Evolutionary conservation across 2,797 vertebrate genomes (phyloP), one percentile per base, ranked within the genome.

Genomic region (Ispidina picta): DNA sequence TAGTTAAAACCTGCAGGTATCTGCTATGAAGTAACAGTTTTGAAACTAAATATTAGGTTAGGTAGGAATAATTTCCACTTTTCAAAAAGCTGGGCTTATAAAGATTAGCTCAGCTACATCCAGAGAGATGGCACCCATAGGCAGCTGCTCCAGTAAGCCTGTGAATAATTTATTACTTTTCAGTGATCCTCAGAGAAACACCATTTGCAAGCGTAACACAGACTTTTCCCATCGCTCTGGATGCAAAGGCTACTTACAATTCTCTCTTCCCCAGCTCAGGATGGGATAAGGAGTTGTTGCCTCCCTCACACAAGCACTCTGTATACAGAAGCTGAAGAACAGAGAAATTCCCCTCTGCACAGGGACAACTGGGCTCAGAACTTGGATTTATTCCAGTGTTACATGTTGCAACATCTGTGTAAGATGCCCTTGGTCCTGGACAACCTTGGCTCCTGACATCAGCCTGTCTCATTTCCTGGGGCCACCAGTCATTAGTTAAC

Each of bases 251-350:
- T 54, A 21, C 33, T 69, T 31, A 13, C 0, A 44, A 19, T 65
- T 10, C 28, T 46, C 46, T 39, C 33, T 10, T 72, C 13, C n/a
- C 48, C 59, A 83, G 29, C 14, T 65, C 59, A 43, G 59, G 22
- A 56, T 20, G 15, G 69, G 29, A 44, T 44, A 21, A 78, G 25
- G 33, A 60, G 26, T 26, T 1, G 0, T 29, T 0, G 0, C 11
- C 12, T 68, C 49, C 55, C 35, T 74, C 58, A 56, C 16, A 25
- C 6, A 56, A 43, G 13, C 35, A 25, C 28, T 28, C 25, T 60
- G 6, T 28, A 13, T 8, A 28, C 41, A 83, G 56, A n/a, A 65
- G 10, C 21, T 11, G 54, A 16, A 56, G 35, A 7, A 51, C 52
- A 70, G 58, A 52, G 33, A 62, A 71, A 74, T 37, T 41, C 3